A percentile compares a stretch with the other conserved stretches of the same genome.
These are phyloP conservation scores for Halocaridina rubra DNA, from an alignment of 2,888 invertebrate genomes.

Conservation along the genomic window DNA sequence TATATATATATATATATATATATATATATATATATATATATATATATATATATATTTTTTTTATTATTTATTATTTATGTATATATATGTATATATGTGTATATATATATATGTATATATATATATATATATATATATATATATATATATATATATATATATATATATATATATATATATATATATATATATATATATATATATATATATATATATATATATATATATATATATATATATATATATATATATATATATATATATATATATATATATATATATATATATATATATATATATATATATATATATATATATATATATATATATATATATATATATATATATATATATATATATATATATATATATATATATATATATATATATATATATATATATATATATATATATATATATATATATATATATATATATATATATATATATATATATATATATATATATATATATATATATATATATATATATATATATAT, in stretches of 20 bases:
- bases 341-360: constrained; percentile 13
- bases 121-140: constrained; percentile 6
- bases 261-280: constrained; percentile 33
- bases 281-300: neutral
- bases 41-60: constrained; percentile 5
- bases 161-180: neutral
- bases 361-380: constrained; percentile 27
- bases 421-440: constrained; percentile 9
- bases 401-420: constrained; percentile 1
- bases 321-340: neutral
- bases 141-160: constrained; percentile 5
- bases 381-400: constrained; percentile 11
- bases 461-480: constrained; percentile 7
- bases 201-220: neutral
- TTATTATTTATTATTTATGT: neutral
- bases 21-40: constrained; percentile 11
- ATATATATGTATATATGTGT: constrained; percentile 17
- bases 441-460: neutral
- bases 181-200: neutral
- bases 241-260: neutral
- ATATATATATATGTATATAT: constrained; percentile 12
- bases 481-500: constrained; percentile 16
- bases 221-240: neutral
- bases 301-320: constrained; percentile 13
- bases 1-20: neutral